These are phyloP conservation scores for Ctenopoma kingsleyae DNA, from an alignment of 2,797 vertebrate genomes.

Conservation along the genomic window DNA sequence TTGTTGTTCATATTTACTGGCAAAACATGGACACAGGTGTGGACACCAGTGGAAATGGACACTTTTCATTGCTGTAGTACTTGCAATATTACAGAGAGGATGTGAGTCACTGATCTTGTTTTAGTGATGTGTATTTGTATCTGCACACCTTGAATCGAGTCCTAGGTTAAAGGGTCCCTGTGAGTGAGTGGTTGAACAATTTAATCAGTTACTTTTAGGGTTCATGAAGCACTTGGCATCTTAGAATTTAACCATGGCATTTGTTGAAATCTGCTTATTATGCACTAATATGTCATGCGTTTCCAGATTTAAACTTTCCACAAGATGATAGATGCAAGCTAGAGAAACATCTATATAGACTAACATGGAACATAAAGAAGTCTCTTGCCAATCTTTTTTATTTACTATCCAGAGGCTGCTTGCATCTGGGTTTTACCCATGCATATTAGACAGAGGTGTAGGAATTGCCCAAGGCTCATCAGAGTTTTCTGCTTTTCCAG, in stretches of 20 bases:
- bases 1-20: too few relatives aligned
- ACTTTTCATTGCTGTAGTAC: background rate
- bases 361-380: conserved; percentile 28
- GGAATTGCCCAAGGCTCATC: conserved; percentile 66
- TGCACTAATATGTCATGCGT: background rate
- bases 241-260: background rate
- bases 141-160: too few relatives aligned
- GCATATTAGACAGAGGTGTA: conserved; percentile 74
- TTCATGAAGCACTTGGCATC: background rate
- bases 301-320: background rate
- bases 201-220: background rate
- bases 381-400: background rate
- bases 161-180: background rate
- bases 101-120: background rate
- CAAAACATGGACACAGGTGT: too few relatives aligned
- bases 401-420: conserved; percentile 45
- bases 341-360: conserved; percentile 8
- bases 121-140: too few relatives aligned
- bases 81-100: background rate
- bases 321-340: conserved; percentile 4
- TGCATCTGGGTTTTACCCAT: conserved; percentile 55
- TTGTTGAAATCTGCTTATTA: background rate
- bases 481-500: conserved; percentile 63
- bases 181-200: background rate
- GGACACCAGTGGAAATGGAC: background rate